Evolutionary conservation across 2,888 invertebrate species (phyloP).

Genomic region (Chromoteleia sp.): DNA sequence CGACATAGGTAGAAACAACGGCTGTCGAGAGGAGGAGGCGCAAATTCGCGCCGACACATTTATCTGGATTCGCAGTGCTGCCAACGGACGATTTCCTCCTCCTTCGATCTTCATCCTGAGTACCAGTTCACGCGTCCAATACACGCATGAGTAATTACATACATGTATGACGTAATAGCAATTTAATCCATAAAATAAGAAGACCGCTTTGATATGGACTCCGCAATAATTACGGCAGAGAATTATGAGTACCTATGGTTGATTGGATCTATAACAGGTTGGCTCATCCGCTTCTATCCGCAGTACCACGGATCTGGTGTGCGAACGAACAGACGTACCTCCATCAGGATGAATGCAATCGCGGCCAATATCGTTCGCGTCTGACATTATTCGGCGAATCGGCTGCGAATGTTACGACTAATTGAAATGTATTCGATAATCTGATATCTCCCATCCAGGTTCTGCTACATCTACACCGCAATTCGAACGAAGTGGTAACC

Average conservation of each 20-base stretch:
- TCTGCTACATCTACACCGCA: no score
- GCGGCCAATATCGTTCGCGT: slow-evolving; percentile 10
- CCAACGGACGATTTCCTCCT: slow-evolving; percentile 44
- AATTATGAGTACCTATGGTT: slow-evolving; percentile 82
- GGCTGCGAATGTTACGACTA: slow-evolving; percentile 7
- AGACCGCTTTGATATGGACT: slow-evolving; percentile 77
- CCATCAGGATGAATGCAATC: slow-evolving; percentile 9
- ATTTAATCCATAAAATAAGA: slow-evolving; percentile 84
- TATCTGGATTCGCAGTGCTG: slow-evolving; percentile 28
- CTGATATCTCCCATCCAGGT: slow-evolving; percentile 1
- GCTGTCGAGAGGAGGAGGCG: not conserved
- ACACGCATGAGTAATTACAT: slow-evolving; percentile 44
- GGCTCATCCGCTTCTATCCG: slow-evolving; percentile 22
- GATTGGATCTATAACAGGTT: slow-evolving; percentile 81
- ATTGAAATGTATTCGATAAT: slow-evolving; percentile 38
- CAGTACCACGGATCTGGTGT: not conserved
- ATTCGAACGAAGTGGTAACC: no score
- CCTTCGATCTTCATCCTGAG: slow-evolving; percentile 36
- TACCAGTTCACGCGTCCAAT: slow-evolving; percentile 28
- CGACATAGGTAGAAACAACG: slow-evolving; percentile 41
- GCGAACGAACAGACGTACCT: not conserved
- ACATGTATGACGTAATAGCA: slow-evolving; percentile 80
- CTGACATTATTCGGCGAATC: slow-evolving; percentile 10
- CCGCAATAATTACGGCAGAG: slow-evolving; percentile 83
- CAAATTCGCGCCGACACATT: slow-evolving; percentile 44